Evolutionary conservation across 2,888 invertebrate species (phyloP), one percentile per base, ranked within the genome.

Genomic region (Pardosa pseudoannulata): DNA sequence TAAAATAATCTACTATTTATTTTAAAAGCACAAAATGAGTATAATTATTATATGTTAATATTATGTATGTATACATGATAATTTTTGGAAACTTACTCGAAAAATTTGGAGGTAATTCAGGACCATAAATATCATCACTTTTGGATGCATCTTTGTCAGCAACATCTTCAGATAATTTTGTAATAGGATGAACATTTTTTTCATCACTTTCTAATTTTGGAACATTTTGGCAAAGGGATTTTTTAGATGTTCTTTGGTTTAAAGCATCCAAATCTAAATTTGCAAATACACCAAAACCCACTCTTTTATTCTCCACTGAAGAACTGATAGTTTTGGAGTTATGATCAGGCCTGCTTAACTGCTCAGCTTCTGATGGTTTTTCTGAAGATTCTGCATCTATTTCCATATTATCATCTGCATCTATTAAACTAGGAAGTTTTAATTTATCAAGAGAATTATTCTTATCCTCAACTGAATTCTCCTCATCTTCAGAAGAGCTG

Each of bases 401-500:
- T 2, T 16, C 1, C 16, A 2, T 16, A 2, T 5, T 16, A 5
- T n/a, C 5, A 16, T 16, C 16, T 46, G 5, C 16, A 16, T 9
- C 2, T 16, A 9, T 16, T 46, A 46, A 46, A 9, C 5, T 9
- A 16, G 11, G 5, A 19, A 32, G n/a, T 32, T 27, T n/a, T 7
- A 9, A 9, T 9, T 7, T 36, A 36, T 36, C 36, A 7, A 36
- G 36, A 7, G 5, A 28, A 23, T 23, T 23, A 1, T 1, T 1
- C 23, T 72, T 56, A 9, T 81, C 86, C 65, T 88, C 88, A 32
- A 71, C 29, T 29, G 3, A n/a, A 19, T 16, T 16, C n/a, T 82
- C 68, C 16, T 68, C 92, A 89, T 95, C 90, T 32, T 91, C 91
- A 16, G 92, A 96, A 90, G 95, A 95, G 85, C 96, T 96, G 90